Conservation (phyloP, 1,140 invertebrate species). For the Orius laevigatus region DNA sequence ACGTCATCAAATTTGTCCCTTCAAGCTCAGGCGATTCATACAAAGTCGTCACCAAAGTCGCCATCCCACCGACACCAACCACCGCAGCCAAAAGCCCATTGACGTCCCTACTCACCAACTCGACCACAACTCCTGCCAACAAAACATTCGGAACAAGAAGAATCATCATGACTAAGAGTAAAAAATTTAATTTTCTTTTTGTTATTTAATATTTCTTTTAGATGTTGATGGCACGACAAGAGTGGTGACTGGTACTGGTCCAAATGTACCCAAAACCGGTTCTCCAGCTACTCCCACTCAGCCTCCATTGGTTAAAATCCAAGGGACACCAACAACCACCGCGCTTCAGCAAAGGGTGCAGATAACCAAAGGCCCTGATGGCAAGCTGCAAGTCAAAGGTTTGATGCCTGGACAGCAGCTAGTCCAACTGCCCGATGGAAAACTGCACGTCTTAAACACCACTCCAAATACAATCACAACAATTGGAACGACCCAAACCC, state of each 20-base stretch:
- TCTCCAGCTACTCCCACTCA: constrained; percentile 28
- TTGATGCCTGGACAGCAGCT: constrained; percentile 81
- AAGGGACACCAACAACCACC: constrained; percentile 15
- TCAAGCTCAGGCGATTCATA: constrained; percentile 29
- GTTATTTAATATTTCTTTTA: constrained; percentile 26
- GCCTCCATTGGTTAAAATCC: constrained; percentile 30
- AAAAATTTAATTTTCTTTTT: constrained; percentile 16
- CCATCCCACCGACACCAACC: constrained; percentile 36
- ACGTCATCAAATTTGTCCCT: constrained; percentile 35
- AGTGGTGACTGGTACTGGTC: constrained; percentile 43
- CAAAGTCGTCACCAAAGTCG: constrained; percentile 42
- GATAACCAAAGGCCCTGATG: constrained; percentile 75
- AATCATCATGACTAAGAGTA: constrained; percentile 63
- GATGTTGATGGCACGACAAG: constrained; percentile 53
- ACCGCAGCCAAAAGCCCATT: constrained; percentile 43
- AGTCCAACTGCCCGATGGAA: constrained; percentile 83
- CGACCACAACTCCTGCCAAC: constrained; percentile 35
- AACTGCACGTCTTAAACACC: constrained; percentile 59
- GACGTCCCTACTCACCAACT: constrained; percentile 44
- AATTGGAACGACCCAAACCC: constrained; percentile 20
- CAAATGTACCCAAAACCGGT: constrained; percentile 32
- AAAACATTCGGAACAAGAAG: constrained; percentile 51
- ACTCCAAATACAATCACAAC: constrained; percentile 17
- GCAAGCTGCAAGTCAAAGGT: constrained; percentile 80
- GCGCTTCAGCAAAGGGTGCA: constrained; percentile 59